Evolutionary conservation across 2,797 vertebrate species (phyloP), one percentile per base, ranked within the genome.

Genomic region (Halcyon badia): DNA sequence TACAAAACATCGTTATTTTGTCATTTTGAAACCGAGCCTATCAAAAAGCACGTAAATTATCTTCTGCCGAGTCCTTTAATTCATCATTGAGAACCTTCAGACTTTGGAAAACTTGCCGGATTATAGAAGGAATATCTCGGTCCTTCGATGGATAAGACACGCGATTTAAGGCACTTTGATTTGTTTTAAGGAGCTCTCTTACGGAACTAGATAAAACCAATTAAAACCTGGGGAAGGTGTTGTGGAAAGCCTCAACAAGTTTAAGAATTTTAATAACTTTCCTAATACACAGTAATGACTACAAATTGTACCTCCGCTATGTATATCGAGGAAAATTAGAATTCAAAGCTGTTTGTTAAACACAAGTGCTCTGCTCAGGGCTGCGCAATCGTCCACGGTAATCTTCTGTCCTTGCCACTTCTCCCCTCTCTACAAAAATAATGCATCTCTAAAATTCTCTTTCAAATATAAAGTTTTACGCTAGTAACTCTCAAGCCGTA

Each of bases 221-320:
- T 98, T 98, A 98, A 98, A 98, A 98, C 87, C 97, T 90, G 86
- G 75, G 94, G 92, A 97, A 56, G 92, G 95, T 98, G 97, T 94
- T 96, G 95, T 83, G 96, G 95, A 98, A 98, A 98, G 96, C 93
- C 96, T 97, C 97, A 97, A 97, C 93, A 97, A 98, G 96, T 98
- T 94, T 97, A 95, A 98, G 95, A 95, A 97, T 98, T 98, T 97
- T 98, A 98, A 98, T 98, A 98, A 98, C 98, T 98, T 98, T 97
- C 95, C 92, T 97, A 98, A 96, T 96, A 97, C 90, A 96, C 95
- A 44, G 91, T 98, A 98, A 98, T 98, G 97, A 98, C 97, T 98
- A 98, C 96, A 98, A 97, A 98, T 97, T 97, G 96, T 96, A 97
- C 97, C 97, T 98, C 97, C 95, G 95, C 83, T 97, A 95, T 75